Percentiles rank a stretch among this genome's conserved stretches.
These are phyloP conservation scores for Crotalus viridis DNA, from an alignment of 2,113 vertebrate species.

Conservation along the genomic window DNA sequence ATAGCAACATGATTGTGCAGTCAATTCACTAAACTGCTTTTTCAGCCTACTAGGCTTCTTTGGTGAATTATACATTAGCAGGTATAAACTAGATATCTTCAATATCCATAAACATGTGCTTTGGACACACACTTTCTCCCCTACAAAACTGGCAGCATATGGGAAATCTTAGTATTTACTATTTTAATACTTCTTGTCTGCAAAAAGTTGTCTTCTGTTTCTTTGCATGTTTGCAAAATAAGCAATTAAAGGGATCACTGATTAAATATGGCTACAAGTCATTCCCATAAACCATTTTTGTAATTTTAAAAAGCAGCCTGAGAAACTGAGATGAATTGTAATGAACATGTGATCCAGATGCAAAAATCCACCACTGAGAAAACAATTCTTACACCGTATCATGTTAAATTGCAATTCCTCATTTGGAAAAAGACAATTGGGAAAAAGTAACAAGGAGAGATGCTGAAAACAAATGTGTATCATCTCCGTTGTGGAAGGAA, in stretches of 20 bases:
- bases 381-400: constrained; percentile 39
- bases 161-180: constrained; percentile 27
- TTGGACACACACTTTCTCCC: neutral
- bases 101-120: neutral
- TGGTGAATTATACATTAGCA: constrained; percentile 14
- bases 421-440: constrained; percentile 30
- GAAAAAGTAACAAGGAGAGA: constrained; percentile 30
- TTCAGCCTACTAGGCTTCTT: neutral
- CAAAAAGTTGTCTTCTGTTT: constrained; percentile 31
- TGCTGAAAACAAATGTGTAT: constrained; percentile 43
- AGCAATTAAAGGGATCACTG: constrained; percentile 62
- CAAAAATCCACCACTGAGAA: constrained; percentile 26
- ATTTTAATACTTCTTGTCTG: constrained; percentile 38
- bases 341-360: constrained; percentile 38
- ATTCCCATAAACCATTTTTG: constrained; percentile 50
- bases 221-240: constrained; percentile 39
- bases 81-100: constrained; percentile 6
- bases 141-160: constrained; percentile 32
- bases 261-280: constrained; percentile 62
- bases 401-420: constrained; percentile 43
- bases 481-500: constrained; percentile 23
- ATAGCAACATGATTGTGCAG: constrained; percentile 1
- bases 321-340: constrained; percentile 54
- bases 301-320: constrained; percentile 55
- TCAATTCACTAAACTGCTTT: constrained; percentile 17